Evolutionary conservation across 2,113 vertebrate genomes (phyloP), one percentile per base, ranked within the genome.

Genomic region (Oncorhynchus keta): DNA sequence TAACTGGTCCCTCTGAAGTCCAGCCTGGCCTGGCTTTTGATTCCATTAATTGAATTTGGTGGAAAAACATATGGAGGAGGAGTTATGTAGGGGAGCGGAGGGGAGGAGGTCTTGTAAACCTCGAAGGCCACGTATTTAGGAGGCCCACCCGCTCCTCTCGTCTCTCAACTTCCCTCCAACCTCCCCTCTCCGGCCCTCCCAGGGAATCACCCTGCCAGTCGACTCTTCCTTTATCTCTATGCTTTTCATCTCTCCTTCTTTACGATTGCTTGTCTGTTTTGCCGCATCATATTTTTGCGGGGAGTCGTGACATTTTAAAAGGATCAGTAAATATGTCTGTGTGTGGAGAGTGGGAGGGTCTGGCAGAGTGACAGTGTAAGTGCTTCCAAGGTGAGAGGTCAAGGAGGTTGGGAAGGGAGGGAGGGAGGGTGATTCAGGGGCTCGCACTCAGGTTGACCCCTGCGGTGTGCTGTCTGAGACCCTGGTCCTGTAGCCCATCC

Each of bases 1-100:
- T 68, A 82, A 83, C 73, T 79, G 16, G 18, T 74, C 75, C 76
- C 79, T 86, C 79, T 86, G 74, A 87, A 85, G 78, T 83, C 82
- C 72, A 81, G 71, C 51, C 76, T 79, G 74, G 71, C 77, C 71
- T 74, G 82, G 79, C 86, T 88, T 84, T 87, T 83, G 79, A 84
- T 80, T 87, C 78, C 61, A 75, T 84, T 88, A 84, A 90, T 89
- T 87, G 70, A 88, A 78, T 90, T 90, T 86, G 77, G 75, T 79
- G 73, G 76, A 85, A 89, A 90, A 93, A 90, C 85, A 90, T 89
- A 88, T 68, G 39, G 14, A 76, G 57, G 45, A 79, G 68, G 68
- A 73, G 74, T 68, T 76, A 66, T 64, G 62, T 30, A n/a, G 68
- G 73, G 57, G 68, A 73, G 28, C 28, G 62, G 59, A 68, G 61